phyloP scores from a whole-genome alignment of 2,797 vertebrate species.

The Takifugu ocellatus region DNA sequence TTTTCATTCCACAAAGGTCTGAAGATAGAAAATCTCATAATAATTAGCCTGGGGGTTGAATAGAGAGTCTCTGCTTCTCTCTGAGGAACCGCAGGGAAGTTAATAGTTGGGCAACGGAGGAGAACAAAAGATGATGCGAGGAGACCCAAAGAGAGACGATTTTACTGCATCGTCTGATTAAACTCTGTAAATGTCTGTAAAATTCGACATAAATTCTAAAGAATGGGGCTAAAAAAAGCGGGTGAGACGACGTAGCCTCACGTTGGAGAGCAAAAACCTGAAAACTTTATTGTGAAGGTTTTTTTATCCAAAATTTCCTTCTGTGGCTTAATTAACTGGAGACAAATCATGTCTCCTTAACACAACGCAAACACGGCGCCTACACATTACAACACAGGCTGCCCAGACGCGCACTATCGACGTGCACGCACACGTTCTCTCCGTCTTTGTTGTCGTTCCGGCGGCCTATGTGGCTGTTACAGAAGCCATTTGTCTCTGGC shows the following conservation, averaged over 20 bases:
- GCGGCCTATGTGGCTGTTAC: slow-evolving; percentile 65
- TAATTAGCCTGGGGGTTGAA: not conserved
- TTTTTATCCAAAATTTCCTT: too few relatives aligned
- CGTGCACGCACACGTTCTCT: slow-evolving; percentile 17
- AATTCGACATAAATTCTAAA: not conserved
- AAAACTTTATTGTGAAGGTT: not conserved
- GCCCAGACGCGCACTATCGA: slow-evolving; percentile 9
- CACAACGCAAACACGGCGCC: not conserved
- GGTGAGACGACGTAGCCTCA: not conserved
- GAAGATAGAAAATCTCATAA: slow-evolving; percentile 17
- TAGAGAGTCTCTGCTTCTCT: not conserved
- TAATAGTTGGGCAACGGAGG: not conserved
- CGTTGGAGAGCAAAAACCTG: slow-evolving; percentile 1
- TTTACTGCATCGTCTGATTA: not conserved
- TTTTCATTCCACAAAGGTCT: slow-evolving; percentile 19
- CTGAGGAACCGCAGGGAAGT: not conserved
- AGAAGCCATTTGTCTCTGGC: slow-evolving; percentile 70
- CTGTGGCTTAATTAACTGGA: too few relatives aligned
- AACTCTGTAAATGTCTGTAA: not conserved
- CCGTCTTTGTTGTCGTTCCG: slow-evolving; percentile 60
- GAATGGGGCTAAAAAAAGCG: not conserved
- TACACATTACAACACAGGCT: not conserved
- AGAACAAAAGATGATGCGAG: not conserved
- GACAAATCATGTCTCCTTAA: too few relatives aligned
- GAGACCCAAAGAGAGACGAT: not conserved